Base-by-base conservation (phyloP, 2,888 invertebrate species). In the Caenorhabditis afra region DNA sequence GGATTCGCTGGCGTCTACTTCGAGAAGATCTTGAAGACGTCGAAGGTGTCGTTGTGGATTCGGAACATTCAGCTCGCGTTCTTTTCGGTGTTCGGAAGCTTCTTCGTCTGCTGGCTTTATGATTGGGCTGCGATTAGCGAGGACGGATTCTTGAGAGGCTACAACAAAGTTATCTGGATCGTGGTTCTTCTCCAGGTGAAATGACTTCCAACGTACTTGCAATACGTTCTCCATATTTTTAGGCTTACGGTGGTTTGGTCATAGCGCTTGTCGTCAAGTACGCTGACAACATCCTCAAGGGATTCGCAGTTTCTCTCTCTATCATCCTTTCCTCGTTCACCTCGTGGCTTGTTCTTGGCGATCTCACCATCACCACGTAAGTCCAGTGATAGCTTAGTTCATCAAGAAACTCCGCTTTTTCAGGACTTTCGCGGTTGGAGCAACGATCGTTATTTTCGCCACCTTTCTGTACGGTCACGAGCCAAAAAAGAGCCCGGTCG, bases 1-100 rank as follows among this genome's bases (percentile, higher is more conserved):
- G 93, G 92, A 5, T 93, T 92, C 87, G 91, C 92, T 16, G 93
- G 92, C 2, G 92, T 93, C 29, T 92, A 92, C 87, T 92, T 92
- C 85, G 93, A 92, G 85, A 92, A 92, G 81, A 90, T 92, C n/a
- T 86, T 92, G 20, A 93, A 92, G 85, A 78, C 87, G 10, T 81
- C 81, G 37, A 81, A 81, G 10, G 91, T 91, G 23, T 91, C 92
- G 1, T 82, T 93, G 20, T 91, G 92, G 91, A 91, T 92, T 52
- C 83, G 92, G 58, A 93, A 93, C 79, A 88, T 92, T 44, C 92
- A 93, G 78, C 85, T 93, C 47, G 91, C 91, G 12, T 85, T 91
- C 74, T 92, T 92, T 89, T 91, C 92, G 55, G 88, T 91, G 47
- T 82, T 92, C 35, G 90, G 91, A 64, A 91, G 90, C 16, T 82